These are phyloP conservation scores for Ranitomeya imitator DNA, from an alignment of 2,113 vertebrate species.

Conservation along the genomic window DNA sequence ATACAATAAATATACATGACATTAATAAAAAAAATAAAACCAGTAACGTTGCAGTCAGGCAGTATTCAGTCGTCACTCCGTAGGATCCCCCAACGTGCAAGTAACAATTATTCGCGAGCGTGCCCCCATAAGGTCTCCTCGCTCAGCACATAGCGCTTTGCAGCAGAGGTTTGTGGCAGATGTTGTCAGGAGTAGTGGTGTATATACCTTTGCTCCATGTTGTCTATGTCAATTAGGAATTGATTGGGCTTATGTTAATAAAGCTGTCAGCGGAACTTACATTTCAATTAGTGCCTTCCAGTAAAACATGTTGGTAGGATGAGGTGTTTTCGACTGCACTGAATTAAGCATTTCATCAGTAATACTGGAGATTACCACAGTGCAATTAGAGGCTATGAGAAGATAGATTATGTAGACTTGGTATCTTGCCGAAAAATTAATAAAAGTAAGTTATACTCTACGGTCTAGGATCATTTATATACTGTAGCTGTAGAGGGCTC, in stretches of 20 bases:
- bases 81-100: no score
- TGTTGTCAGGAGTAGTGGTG: not conserved
- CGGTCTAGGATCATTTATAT: not conserved
- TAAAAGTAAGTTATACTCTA: not conserved
- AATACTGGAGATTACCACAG: constrained; percentile 12
- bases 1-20: not conserved
- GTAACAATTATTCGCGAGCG: not conserved
- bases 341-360: constrained; percentile 19
- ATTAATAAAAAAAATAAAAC: not conserved
- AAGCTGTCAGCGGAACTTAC: constrained; percentile 41
- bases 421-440: not conserved
- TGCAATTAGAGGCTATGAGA: constrained; percentile 30
- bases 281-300: constrained; percentile 50
- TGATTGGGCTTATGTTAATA: constrained; percentile 50
- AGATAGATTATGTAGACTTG: not conserved
- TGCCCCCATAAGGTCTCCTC: not conserved
- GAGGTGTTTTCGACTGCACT: not conserved
- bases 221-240: constrained; percentile 33
- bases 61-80: not conserved
- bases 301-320: constrained; percentile 29
- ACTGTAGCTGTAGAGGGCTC: not conserved
- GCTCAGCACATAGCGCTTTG: not conserved
- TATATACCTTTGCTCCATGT: constrained; percentile 5
- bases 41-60: not conserved
- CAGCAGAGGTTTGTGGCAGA: constrained; percentile 14